Evolutionary conservation across 2,797 vertebrate genomes (phyloP).

Genomic region (Artibeus jamaicensis): DNA sequence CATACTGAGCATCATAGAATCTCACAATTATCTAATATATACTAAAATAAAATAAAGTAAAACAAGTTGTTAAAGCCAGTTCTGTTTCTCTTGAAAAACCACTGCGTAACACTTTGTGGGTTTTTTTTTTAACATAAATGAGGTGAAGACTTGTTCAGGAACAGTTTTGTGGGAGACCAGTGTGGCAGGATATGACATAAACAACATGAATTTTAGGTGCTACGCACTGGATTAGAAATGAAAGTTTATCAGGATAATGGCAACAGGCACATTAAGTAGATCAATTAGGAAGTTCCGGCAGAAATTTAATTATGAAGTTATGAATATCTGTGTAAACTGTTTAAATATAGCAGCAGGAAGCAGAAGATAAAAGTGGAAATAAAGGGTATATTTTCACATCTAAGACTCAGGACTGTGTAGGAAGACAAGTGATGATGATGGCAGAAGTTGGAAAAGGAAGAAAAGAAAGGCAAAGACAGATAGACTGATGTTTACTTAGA

Average conservation of each 20-base stretch:
- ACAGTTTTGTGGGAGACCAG: background rate
- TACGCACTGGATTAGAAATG: background rate
- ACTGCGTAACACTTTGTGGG: background rate
- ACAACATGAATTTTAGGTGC: background rate
- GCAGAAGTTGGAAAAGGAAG: background rate
- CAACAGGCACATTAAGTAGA: background rate
- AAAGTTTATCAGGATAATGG: background rate
- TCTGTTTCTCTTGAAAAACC: background rate
- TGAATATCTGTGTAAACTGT: background rate
- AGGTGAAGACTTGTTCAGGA: background rate
- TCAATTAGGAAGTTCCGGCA: background rate
- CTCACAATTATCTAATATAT: background rate
- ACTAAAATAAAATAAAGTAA: background rate
- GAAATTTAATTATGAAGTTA: slow-evolving; percentile 34
- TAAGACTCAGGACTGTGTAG: background rate
- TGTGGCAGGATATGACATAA: background rate
- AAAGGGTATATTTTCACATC: background rate
- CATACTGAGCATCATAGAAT: background rate
- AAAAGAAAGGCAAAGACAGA: background rate
- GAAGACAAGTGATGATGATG: background rate
- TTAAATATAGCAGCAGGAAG: slow-evolving; percentile 4
- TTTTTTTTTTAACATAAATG: too few species aligned
- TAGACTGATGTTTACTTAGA: background rate
- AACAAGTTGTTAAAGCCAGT: background rate
- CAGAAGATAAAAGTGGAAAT: background rate